Evolutionary conservation across 2,113 vertebrate genomes (phyloP).

Genomic region (Cacatua alba): DNA sequence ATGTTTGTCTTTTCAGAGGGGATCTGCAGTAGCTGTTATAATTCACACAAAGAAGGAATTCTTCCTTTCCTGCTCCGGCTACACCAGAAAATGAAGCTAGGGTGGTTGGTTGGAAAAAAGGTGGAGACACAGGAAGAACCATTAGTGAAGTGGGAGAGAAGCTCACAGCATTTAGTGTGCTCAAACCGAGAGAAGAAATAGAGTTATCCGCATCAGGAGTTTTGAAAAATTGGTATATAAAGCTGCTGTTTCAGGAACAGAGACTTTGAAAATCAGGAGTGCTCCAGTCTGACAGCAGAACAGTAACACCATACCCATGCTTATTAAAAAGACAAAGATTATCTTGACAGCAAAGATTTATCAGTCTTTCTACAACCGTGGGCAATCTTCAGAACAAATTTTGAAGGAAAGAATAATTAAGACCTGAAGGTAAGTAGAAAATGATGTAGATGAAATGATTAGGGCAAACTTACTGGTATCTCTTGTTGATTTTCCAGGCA

Average conservation of each 20-base stretch:
- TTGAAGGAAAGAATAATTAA: conserved; percentile 18
- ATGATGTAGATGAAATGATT: neutral
- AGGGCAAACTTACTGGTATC: neutral
- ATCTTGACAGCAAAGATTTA: neutral
- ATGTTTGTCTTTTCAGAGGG: neutral
- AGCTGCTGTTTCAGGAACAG: neutral
- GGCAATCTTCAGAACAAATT: neutral
- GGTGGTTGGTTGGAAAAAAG: neutral
- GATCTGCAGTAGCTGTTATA: neutral
- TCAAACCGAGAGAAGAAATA: neutral
- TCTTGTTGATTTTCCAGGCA: neutral
- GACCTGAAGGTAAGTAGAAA: neutral
- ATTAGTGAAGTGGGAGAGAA: neutral
- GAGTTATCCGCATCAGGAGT: neutral
- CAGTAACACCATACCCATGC: neutral
- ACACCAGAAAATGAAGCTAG: neutral
- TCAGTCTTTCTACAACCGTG: neutral
- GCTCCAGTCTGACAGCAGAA: neutral
- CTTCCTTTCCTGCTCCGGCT: neutral
- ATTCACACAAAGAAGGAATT: neutral
- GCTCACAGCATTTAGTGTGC: neutral
- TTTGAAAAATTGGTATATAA: neutral
- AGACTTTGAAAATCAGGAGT: neutral
- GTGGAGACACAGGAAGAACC: neutral
- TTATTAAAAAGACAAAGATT: neutral